Evolutionary conservation across 2,797 vertebrate species (phyloP), one percentile per base, ranked within the genome.

Genomic region (Characodon lateralis): DNA sequence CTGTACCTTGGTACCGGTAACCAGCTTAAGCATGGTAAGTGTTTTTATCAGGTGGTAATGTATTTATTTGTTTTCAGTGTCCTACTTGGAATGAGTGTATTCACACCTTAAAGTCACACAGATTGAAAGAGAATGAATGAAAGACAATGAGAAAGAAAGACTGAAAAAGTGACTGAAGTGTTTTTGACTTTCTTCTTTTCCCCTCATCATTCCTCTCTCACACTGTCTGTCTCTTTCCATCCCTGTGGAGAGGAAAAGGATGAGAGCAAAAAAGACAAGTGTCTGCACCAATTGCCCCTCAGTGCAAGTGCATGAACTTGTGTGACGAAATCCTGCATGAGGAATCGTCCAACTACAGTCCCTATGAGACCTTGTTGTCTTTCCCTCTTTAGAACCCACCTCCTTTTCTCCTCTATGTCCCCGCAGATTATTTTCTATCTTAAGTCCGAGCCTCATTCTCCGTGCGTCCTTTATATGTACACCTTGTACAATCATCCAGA

Each of bases 181-280:
- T 75, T 85, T 89, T 89, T 4, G 78, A 82, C 82, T 84, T 82
- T 65, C 59, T 69, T 80, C 73, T 74, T 74, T 72, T 77, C 58
- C 56, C 46, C 80, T 78, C 83, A 78, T 78, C 83, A 75, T 75
- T 26, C 58, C 20, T 55, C 73, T 41, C 43, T 20, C 46, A 22
- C 63, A 28, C 72, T 24, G 39, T 55, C 63, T 65, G 61, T 75
- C 50, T 79, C 76, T 79, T 79, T 82, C 71, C 72, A 78, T 82
- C 70, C 78, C 83, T 83, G 74, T 79, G 74, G 80, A 81, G 88
- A 86, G 80, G 76, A 81, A 82, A 69, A 73, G 66, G 80, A 89
- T 82, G 78, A 89, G 88, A 90, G 82, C 74, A 84, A 83, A 91
- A 84, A 87, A 91, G 85, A 88, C 84, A 84, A 89, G 85, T 88